Percentiles rank a stretch among this genome's conserved stretches.
These are phyloP conservation scores for Anticlea derivata DNA, from an alignment of 2,888 invertebrate species.

Conservation along the genomic window DNA sequence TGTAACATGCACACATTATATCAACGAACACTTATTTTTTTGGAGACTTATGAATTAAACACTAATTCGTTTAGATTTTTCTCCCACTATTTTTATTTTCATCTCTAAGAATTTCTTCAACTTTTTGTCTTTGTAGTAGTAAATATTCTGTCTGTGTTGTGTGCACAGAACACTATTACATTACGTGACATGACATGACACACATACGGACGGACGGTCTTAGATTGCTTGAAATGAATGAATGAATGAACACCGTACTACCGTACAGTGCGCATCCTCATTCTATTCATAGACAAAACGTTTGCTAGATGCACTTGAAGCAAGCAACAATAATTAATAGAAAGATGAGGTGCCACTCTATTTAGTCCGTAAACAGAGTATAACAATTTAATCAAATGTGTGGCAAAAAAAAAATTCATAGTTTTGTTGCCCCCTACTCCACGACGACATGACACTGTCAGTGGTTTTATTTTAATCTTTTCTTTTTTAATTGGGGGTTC, in stretches of 20 bases:
- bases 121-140: constrained; percentile 30
- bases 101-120: constrained; percentile 13
- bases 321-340: too few species aligned
- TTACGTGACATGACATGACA: constrained; percentile 24
- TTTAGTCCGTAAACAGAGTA: too few species aligned
- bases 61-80: constrained; percentile 3
- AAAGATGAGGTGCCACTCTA: too few species aligned
- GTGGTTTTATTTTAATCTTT: too few species aligned
- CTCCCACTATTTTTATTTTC: constrained; percentile 3
- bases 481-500: too few species aligned
- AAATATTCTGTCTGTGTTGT: too few species aligned
- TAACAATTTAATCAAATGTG: too few species aligned
- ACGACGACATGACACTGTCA: too few species aligned
- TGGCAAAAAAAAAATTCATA: too few species aligned
- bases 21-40: background rate
- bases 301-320: background rate
- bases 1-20: constrained; percentile 20
- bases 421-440: too few species aligned
- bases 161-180: too few species aligned
- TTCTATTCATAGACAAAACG: constrained; percentile 11
- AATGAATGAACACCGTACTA: background rate
- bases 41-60: background rate
- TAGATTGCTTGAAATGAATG: constrained; percentile 18
- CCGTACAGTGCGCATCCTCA: constrained; percentile 6
- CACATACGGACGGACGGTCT: too few species aligned